phyloP scores from a whole-genome alignment of 2,113 vertebrate species.

The Alexandromys fortis region DNA sequence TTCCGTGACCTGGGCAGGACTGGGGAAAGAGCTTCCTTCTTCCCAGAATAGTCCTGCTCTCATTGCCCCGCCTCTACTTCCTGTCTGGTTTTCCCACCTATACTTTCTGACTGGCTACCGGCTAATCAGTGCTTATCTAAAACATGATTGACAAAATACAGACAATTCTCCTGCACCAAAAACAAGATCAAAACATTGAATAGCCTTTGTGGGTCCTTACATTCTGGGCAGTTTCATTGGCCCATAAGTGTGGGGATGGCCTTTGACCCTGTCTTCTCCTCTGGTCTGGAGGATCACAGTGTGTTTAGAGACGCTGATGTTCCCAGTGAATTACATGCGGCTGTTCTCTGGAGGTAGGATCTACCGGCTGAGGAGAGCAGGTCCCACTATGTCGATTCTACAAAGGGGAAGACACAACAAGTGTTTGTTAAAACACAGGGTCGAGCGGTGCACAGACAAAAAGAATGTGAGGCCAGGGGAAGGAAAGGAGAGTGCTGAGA shows the following conservation, averaged over 20 bases:
- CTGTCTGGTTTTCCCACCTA: too few species aligned
- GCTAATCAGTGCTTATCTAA: too few species aligned
- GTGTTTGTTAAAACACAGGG: background rate
- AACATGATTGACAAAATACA: too few species aligned
- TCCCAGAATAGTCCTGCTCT: too few species aligned
- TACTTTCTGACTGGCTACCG: too few species aligned
- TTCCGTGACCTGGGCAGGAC: too few species aligned
- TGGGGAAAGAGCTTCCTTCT: too few species aligned
- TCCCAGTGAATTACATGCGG: fast-evolving
- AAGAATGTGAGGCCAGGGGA: background rate
- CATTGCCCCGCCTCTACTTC: too few species aligned
- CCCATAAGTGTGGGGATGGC: background rate
- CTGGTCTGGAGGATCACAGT: fast-evolving
- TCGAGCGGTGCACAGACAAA: too few species aligned
- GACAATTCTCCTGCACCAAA: background rate
- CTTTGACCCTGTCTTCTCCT: fast-evolving
- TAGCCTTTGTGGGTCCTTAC: background rate
- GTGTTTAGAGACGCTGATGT: background rate
- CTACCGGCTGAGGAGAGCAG: background rate
- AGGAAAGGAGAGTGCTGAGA: background rate
- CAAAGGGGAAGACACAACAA: background rate
- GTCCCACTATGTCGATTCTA: background rate
- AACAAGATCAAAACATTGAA: background rate
- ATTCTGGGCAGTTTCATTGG: fast-evolving
- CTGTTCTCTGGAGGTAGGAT: background rate